A percentile compares a stretch with the other conserved stretches of the same genome.
Evolutionary conservation across 2,113 vertebrate genomes (phyloP).

Genomic region (Athene noctua): DNA sequence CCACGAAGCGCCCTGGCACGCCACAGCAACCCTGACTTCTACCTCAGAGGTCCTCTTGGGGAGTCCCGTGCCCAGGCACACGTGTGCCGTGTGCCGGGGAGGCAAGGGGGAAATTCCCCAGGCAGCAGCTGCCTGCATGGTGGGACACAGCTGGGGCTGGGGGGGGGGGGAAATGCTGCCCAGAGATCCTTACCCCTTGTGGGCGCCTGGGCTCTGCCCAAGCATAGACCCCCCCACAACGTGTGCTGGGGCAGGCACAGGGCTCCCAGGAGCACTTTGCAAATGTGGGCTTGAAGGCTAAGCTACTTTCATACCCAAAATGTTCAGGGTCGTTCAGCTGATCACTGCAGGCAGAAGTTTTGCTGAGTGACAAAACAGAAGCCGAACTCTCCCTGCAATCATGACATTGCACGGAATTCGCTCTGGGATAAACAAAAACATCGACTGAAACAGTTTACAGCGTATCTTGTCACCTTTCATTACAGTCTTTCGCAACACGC

Average conservation of each 20-base stretch:
- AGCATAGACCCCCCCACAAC: neutral
- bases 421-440: conserved; percentile 37
- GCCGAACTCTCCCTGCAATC: neutral
- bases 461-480: conserved; percentile 39
- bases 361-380: neutral
- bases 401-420: neutral
- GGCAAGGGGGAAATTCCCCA: neutral
- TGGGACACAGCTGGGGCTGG: neutral
- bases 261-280: fast-evolving
- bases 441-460: neutral
- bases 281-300: neutral
- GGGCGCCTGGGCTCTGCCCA: fast-evolving
- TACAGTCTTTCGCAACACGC: neutral
- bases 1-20: fast-evolving
- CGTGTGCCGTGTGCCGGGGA: fast-evolving
- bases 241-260: neutral
- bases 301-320: neutral
- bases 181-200: neutral
- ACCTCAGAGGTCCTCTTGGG: fast-evolving
- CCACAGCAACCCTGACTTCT: neutral
- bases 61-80: fast-evolving
- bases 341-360: neutral
- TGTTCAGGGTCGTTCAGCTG: fast-evolving
- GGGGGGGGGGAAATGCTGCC: neutral
- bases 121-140: fast-evolving